Evolutionary conservation across 2,888 invertebrate species (phyloP).

Genomic region (Sinohyriopsis cumingii): DNA sequence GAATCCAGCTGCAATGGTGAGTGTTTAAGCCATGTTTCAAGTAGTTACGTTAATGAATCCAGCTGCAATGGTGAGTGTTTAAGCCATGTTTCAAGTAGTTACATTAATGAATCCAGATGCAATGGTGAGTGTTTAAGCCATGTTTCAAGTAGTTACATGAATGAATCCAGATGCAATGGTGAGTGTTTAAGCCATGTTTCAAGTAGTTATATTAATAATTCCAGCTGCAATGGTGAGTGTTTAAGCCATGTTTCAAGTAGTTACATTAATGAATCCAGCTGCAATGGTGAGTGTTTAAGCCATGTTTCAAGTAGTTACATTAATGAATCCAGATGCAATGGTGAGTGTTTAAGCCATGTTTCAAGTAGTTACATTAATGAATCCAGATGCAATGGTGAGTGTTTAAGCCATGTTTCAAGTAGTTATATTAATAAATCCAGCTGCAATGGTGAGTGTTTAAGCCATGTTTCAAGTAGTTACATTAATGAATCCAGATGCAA

Average conservation of each 20-base stretch:
- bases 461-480: too few species aligned
- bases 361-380: not conserved
- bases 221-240: constrained; percentile 18
- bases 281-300: constrained; percentile 5
- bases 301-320: too few species aligned
- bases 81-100: too few species aligned
- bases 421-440: constrained; percentile 24
- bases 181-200: not conserved
- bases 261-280: constrained; percentile 27
- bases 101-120: constrained; percentile 30
- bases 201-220: too few species aligned
- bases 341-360: constrained; percentile 1
- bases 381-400: constrained; percentile 22
- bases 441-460: constrained; percentile 8
- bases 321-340: constrained; percentile 24
- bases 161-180: constrained; percentile 23
- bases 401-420: not conserved
- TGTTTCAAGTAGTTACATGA: too few species aligned
- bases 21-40: not conserved
- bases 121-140: constrained; percentile 3
- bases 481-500: constrained; percentile 26
- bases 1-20: constrained; percentile 23
- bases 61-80: constrained; percentile 11
- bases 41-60: constrained; percentile 21
- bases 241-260: too few species aligned